Evolutionary conservation across 2,888 invertebrate species (phyloP), one percentile per base, ranked within the genome.

Genomic region (Eupeodes latifasciatus): DNA sequence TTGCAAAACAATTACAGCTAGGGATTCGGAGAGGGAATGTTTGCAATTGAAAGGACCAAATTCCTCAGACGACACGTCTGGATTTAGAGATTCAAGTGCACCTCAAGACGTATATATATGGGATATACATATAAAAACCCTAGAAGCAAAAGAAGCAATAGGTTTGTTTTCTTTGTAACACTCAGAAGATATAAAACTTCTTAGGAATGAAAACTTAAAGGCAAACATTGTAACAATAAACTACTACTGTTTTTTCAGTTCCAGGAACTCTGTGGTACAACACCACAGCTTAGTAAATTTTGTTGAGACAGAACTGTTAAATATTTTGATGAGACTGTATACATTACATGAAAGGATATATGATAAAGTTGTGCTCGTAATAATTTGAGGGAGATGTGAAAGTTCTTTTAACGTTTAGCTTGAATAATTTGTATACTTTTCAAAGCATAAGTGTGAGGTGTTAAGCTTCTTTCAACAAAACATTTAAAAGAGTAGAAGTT

Each of bases 1-100:
- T 80, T 67, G 77, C 87, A 81, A 87, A 84, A 87, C 87, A 83
- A 87, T 87, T 87, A 81, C 87, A 84, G 34, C 55, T 76, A 51
- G 34, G 47, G n/a, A 47, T 51, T 5, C 40, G 55, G 19, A 61
- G 69, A 47, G 51, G 16, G 77, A 72, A 72, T 82, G 64, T 82
- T 77, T 72, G 59, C 77, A 72, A 82, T 64, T 77, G 77, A 82
- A 78, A 61, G 66, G 76, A 59, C 53, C 76, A 80, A 69, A 67
- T 77, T 72, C 84, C 77, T 72, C 55, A 80, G 72, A 67, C 53
- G 76, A 77, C 84, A 84, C 75, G 67, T 81, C 61, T 81, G 51
- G 47, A 61, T 71, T 64, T 71, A 76, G 67, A 19, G 44, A 74
- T 62, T 87, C 72, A 72, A 72, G 80, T 69, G 80, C 44, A 62